Conservation (phyloP, 2,888 invertebrate species). For the Lymantria dispar region DNA sequence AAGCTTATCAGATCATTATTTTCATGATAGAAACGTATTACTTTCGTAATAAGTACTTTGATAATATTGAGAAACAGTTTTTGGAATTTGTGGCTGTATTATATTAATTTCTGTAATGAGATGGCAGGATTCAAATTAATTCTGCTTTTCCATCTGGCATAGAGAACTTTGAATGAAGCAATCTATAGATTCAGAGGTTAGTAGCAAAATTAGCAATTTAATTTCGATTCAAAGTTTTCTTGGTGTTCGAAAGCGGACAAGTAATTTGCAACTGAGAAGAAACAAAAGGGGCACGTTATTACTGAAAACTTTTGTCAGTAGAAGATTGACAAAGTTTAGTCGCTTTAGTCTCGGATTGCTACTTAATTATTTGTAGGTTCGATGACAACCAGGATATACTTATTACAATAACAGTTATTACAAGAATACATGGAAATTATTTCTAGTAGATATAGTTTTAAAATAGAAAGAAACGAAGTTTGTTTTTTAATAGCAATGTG, state of each 20-base stretch:
- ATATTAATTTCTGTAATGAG: constrained; percentile 23
- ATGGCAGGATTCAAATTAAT: constrained; percentile 51
- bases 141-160: constrained; percentile 36
- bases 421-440: too few relatives aligned
- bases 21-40: constrained; percentile 8
- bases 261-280: constrained; percentile 60
- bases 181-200: constrained; percentile 60
- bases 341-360: constrained; percentile 29
- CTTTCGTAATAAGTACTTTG: not conserved
- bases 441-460: too few relatives aligned
- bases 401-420: too few relatives aligned
- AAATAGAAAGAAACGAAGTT: too few relatives aligned
- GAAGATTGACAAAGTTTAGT: constrained; percentile 55
- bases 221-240: constrained; percentile 65
- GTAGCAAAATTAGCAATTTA: constrained; percentile 69
- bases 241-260: constrained; percentile 52
- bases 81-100: constrained; percentile 22
- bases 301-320: constrained; percentile 50
- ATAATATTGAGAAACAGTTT: too few relatives aligned
- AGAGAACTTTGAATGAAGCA: constrained; percentile 44
- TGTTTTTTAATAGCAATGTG: too few relatives aligned
- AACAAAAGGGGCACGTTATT: constrained; percentile 46
- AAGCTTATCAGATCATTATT: constrained; percentile 47
- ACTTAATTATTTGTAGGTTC: constrained; percentile 7
- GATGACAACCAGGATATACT: not conserved